Evolutionary conservation across 2,113 vertebrate genomes (phyloP).

Genomic region (Boleophthalmus pectinirostris): DNA sequence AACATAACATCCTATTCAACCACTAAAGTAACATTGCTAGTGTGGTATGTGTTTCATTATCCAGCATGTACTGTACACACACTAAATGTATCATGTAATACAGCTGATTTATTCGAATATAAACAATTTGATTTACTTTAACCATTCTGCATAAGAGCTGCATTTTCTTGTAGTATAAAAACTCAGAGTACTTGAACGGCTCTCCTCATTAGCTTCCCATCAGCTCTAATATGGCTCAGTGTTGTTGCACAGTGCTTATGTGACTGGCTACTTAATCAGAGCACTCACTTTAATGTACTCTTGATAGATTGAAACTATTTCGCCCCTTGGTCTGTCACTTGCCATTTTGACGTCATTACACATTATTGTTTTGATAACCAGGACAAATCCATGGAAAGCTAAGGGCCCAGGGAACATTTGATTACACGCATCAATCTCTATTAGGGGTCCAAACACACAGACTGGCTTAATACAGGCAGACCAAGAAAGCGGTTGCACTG

Average conservation of each 20-base stretch:
- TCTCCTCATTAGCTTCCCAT: slow-evolving; percentile 59
- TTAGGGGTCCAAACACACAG: slow-evolving; percentile 28
- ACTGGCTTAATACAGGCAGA: slow-evolving; percentile 33
- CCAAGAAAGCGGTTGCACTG: slow-evolving; percentile 38
- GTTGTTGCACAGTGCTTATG: slow-evolving; percentile 56
- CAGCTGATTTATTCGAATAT: too few relatives aligned
- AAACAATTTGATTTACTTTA: too few relatives aligned
- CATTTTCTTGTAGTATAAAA: slow-evolving; percentile 13
- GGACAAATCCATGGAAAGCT: slow-evolving; percentile 56
- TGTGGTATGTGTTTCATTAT: neutral
- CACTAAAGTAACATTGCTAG: neutral
- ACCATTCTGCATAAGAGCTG: slow-evolving; percentile 11
- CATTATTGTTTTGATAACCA: slow-evolving; percentile 66
- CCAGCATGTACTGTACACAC: neutral
- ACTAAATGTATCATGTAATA: too few relatives aligned
- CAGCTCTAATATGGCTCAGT: slow-evolving; percentile 58
- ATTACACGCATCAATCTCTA: slow-evolving; percentile 76
- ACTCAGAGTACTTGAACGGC: slow-evolving; percentile 27
- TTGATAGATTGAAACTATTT: slow-evolving; percentile 58
- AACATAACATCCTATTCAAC: neutral
- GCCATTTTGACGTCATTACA: slow-evolving; percentile 59
- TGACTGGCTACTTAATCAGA: slow-evolving; percentile 53
- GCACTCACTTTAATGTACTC: slow-evolving; percentile 58
- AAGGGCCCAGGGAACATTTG: slow-evolving; percentile 61
- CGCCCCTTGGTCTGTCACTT: slow-evolving; percentile 26